These are phyloP conservation scores for Trididemnum clinides DNA, from an alignment of 23 tunicate genomes.

Conservation along the genomic window DNA sequence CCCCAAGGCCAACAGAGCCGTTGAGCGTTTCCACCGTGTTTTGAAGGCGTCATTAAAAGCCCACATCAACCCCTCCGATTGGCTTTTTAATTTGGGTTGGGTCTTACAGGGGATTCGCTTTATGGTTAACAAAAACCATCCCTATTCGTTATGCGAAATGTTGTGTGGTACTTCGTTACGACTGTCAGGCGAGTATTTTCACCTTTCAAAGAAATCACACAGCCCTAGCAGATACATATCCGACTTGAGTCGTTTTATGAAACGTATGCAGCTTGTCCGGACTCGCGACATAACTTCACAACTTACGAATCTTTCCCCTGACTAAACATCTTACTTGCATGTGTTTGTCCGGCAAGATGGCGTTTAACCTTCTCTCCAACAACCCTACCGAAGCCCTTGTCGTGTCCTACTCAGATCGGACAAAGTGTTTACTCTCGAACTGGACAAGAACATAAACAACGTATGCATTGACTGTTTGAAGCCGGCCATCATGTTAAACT, in stretches of 20 bases:
- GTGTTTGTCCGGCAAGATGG: constrained; percentile 37
- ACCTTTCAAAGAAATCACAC: not conserved
- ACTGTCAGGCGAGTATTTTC: constrained; percentile 31
- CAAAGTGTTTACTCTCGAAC: constrained; percentile 6
- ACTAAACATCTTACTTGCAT: not conserved
- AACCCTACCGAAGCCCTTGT: constrained; percentile 35
- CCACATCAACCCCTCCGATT: not conserved
- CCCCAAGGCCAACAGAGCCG: constrained; percentile 7
- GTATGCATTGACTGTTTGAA: constrained; percentile 40
- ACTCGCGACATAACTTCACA: not conserved
- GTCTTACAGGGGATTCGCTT: constrained; percentile 11
- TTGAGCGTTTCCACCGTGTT: not conserved
- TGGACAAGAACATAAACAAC: not conserved
- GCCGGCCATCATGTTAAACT: constrained; percentile 31
- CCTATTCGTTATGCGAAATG: constrained; percentile 12
- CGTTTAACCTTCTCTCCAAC: not conserved
- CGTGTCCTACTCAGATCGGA: not conserved
- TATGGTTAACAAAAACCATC: not conserved
- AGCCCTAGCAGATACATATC: not conserved
- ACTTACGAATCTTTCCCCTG: not conserved
- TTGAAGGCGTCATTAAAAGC: constrained; percentile 30
- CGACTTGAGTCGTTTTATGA: not conserved
- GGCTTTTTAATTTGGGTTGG: constrained; percentile 34
- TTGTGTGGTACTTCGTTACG: constrained; percentile 22
- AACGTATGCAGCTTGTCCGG: not conserved